These are phyloP conservation scores for Phocoena sinus DNA, from an alignment of 2,113 vertebrate genomes.

Conservation along the genomic window DNA sequence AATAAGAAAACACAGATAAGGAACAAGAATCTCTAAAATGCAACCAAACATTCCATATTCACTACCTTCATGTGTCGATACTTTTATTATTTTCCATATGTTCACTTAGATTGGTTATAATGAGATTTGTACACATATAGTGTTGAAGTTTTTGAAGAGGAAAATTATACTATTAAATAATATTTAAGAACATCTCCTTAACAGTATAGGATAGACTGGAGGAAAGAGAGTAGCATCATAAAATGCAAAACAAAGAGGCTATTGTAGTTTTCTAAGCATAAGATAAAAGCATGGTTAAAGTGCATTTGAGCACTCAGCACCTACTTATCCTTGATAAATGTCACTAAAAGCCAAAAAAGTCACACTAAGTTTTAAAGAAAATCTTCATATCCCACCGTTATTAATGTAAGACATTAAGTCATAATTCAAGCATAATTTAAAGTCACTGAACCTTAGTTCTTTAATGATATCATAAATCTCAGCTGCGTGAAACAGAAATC, in stretches of 20 bases:
- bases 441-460: slow-evolving; percentile 33
- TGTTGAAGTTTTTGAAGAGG: neutral
- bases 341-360: neutral
- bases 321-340: neutral
- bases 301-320: neutral
- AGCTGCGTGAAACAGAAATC: slow-evolving; percentile 17
- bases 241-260: neutral
- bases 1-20: neutral
- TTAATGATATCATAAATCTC: slow-evolving; percentile 32
- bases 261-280: neutral
- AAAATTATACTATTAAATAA: neutral
- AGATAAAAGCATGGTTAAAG: neutral
- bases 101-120: neutral
- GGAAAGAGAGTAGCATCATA: neutral
- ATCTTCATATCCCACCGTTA: slow-evolving; percentile 2
- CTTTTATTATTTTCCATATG: neutral
- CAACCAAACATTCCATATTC: neutral
- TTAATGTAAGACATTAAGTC: slow-evolving; percentile 9
- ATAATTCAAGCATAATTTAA: slow-evolving; percentile 39
- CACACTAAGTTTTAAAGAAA: slow-evolving; percentile 13
- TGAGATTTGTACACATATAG: neutral
- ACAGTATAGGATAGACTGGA: neutral
- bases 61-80: neutral
- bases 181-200: neutral
- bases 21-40: neutral